Evolutionary conservation across 2,797 vertebrate genomes (phyloP).

Genomic region (Pangasius macronema): DNA sequence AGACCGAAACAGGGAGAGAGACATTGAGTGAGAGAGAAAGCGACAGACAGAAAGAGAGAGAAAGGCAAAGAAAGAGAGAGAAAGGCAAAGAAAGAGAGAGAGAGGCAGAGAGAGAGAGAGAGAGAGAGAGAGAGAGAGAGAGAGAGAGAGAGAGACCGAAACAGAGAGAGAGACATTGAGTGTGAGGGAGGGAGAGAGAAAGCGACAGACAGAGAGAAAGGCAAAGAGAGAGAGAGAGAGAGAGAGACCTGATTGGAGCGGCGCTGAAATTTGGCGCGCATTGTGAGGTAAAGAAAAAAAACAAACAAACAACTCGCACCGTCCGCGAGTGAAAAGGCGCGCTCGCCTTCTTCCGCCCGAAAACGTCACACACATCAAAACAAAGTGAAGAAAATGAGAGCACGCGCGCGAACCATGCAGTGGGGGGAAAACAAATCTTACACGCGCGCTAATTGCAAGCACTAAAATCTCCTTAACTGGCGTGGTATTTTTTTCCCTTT

Average conservation of each 20-base stretch:
- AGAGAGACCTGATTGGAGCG: not conserved
- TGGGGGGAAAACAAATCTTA: not conserved
- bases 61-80: too few species aligned
- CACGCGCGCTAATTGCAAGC: not conserved
- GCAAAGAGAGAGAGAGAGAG: too few species aligned
- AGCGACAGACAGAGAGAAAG: not conserved
- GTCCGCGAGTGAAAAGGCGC: conserved; percentile 20
- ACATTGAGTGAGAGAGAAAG: accelerated
- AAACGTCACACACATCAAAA: not conserved
- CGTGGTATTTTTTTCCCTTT: not conserved
- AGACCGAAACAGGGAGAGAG: too few species aligned
- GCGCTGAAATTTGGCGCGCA: conserved; percentile 40
- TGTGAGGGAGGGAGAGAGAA: not conserved
- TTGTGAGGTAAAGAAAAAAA: not conserved
- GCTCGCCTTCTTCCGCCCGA: not conserved
- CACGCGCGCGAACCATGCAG: not conserved
- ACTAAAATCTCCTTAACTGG: not conserved
- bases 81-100: accelerated
- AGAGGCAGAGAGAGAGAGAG: not conserved
- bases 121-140: not conserved
- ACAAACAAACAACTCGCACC: not conserved
- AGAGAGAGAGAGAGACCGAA: not conserved
- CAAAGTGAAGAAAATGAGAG: not conserved
- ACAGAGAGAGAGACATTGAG: too few species aligned
- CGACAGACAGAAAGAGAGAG: accelerated